These are phyloP conservation scores for Omphaloscelis lunosa DNA, from an alignment of 2,888 invertebrate genomes.

Conservation along the genomic window DNA sequence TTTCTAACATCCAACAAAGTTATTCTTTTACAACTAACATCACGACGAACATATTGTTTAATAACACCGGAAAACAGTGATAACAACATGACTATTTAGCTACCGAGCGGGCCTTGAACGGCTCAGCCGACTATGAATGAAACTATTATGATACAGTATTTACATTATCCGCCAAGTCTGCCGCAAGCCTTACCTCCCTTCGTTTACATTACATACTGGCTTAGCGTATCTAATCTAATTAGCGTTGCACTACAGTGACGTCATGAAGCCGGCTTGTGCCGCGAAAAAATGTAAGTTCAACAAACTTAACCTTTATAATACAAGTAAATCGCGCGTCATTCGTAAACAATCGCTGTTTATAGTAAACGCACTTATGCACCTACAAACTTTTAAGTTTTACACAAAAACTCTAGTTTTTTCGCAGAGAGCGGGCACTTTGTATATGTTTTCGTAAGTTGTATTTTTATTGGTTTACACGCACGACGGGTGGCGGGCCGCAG, in stretches of 20 bases:
- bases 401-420: slow-evolving; percentile 47
- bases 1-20: slow-evolving; percentile 47
- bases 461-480: slow-evolving; percentile 70
- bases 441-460: slow-evolving; percentile 57
- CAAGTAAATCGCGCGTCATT: slow-evolving; percentile 65
- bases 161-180: slow-evolving; percentile 76
- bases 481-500: slow-evolving; percentile 69
- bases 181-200: slow-evolving; percentile 72
- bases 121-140: slow-evolving; percentile 57
- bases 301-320: slow-evolving; percentile 83
- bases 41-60: slow-evolving; percentile 55
- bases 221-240: slow-evolving; percentile 87
- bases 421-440: slow-evolving; percentile 37
- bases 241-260: slow-evolving; percentile 83
- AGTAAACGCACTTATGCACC: slow-evolving; percentile 61
- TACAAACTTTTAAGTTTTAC: slow-evolving; percentile 31
- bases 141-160: slow-evolving; percentile 74
- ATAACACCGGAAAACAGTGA: slow-evolving; percentile 71
- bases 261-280: slow-evolving; percentile 84
- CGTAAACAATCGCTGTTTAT: slow-evolving; percentile 67
- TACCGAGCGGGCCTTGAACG: slow-evolving; percentile 71
- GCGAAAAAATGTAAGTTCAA: slow-evolving; percentile 86
- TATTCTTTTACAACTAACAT: slow-evolving; percentile 47
- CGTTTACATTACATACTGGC: slow-evolving; percentile 76
- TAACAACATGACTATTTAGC: slow-evolving; percentile 74